phyloP scores from a whole-genome alignment of 2,888 invertebrate species.

The Chloroclystis v-ata region DNA sequence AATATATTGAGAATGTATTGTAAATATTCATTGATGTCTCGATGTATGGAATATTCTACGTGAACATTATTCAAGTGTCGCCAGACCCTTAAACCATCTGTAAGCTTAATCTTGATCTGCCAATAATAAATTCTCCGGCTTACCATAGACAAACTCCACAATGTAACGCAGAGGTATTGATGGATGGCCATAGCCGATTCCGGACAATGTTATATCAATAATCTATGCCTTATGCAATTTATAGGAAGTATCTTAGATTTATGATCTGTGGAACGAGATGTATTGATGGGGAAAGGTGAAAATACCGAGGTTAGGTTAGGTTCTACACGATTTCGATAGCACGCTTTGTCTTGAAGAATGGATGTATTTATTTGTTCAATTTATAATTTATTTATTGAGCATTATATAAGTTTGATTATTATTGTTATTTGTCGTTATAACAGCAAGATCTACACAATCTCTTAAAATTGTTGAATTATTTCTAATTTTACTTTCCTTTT shows the following conservation, averaged over 20 bases:
- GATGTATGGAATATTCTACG: no score
- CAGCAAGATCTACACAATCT: no score
- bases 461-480: background rate
- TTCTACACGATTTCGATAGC: slow-evolving; percentile 4
- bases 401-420: no score
- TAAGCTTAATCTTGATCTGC: background rate
- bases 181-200: slow-evolving; percentile 25
- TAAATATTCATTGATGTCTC: no score
- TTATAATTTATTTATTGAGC: no score
- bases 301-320: slow-evolving; percentile 3
- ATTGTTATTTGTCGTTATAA: no score
- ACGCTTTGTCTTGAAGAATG: slow-evolving; percentile 3
- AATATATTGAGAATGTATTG: no score
- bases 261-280: slow-evolving; percentile 16
- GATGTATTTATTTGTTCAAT: background rate
- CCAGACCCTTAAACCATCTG: no score
- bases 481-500: slow-evolving; percentile 49
- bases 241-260: slow-evolving; percentile 21
- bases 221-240: slow-evolving; percentile 21
- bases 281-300: slow-evolving; percentile 21
- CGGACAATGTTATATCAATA: slow-evolving; percentile 19
- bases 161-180: slow-evolving; percentile 26
- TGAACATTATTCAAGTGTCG: no score
- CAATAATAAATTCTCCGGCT: background rate
- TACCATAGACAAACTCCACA: background rate